A percentile compares a stretch with the other conserved stretches of the same genome.
Conservation (phyloP, 2,113 vertebrate genomes). For the Callopanchax toddi region DNA sequence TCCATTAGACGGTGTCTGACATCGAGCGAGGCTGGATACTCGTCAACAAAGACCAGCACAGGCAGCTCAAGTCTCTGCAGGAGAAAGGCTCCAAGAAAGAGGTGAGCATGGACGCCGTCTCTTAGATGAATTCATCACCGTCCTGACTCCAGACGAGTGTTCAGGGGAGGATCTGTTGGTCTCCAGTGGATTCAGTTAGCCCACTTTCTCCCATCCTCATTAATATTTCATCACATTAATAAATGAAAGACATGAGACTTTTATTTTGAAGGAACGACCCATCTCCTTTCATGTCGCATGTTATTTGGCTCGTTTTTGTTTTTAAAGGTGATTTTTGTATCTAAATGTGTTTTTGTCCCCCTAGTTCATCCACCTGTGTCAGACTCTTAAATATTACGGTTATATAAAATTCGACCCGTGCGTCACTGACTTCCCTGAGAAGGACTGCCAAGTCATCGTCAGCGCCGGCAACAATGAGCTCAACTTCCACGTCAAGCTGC, state of each 20-base stretch:
- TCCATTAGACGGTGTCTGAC: conserved; percentile 90
- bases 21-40: conserved; percentile 96
- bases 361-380: conserved; percentile 93
- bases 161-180: too few species aligned
- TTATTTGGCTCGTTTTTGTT: too few species aligned
- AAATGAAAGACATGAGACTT: too few species aligned
- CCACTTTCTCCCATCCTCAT: too few species aligned
- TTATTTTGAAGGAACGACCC: too few species aligned
- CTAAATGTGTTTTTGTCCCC: too few species aligned
- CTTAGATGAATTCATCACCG: too few species aligned
- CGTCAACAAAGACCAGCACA: conserved; percentile 96
- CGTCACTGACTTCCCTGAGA: conserved; percentile 96
- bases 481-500: conserved; percentile 96
- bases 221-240: too few species aligned
- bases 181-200: too few species aligned
- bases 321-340: too few species aligned
- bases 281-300: too few species aligned
- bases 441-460: conserved; percentile 95
- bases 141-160: conserved; percentile 16
- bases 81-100: conserved; percentile 99
- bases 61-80: conserved; percentile 96
- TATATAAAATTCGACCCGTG: conserved; percentile 98
- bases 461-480: conserved; percentile 97
- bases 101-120: too few species aligned
- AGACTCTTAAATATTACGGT: conserved; percentile 96